Percentiles rank a stretch among this genome's conserved stretches.
phyloP scores from a whole-genome alignment of 2,113 vertebrate species.

The Thunnus thynnus region DNA sequence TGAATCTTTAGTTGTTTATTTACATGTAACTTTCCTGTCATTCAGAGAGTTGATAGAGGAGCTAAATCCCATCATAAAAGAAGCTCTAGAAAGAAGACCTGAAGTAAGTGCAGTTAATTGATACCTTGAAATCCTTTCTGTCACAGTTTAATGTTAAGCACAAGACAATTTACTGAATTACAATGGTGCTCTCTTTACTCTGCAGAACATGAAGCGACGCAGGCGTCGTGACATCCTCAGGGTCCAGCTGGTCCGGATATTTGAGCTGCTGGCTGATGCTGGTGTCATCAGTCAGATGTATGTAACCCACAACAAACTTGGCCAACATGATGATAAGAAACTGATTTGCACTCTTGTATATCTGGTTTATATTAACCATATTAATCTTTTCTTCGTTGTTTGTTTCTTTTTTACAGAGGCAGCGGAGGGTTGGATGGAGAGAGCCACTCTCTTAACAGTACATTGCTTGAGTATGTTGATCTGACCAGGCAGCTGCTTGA shows the following conservation, averaged over 20 bases:
- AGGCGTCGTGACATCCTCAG: constrained; percentile 98
- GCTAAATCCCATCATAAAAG: constrained; percentile 99
- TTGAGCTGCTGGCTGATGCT: constrained; percentile 98
- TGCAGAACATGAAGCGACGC: constrained; percentile 98
- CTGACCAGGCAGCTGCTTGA: constrained; percentile 97
- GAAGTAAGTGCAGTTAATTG: constrained; percentile 87
- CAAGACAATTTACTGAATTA: neutral
- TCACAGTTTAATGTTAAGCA: neutral
- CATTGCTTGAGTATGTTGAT: constrained; percentile 97
- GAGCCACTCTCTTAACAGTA: constrained; percentile 97
- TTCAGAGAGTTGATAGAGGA: constrained; percentile 97
- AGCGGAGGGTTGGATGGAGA: constrained; percentile 97
- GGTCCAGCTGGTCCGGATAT: constrained; percentile 98
- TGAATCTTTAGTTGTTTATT: neutral
- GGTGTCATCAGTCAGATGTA: constrained; percentile 98
- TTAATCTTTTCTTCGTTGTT: neutral
- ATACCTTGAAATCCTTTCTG: neutral
- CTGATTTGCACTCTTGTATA: neutral
- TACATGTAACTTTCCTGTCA: constrained; percentile 2
- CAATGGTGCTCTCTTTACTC: constrained; percentile 27
- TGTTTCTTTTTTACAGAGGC: constrained; percentile 81
- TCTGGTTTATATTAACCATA: neutral
- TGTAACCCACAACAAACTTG: constrained; percentile 27
- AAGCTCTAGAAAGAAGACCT: constrained; percentile 99
- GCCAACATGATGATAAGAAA: neutral